Conservation (phyloP, 2,888 invertebrate genomes). For the Pogonocherus hispidulus region DNA sequence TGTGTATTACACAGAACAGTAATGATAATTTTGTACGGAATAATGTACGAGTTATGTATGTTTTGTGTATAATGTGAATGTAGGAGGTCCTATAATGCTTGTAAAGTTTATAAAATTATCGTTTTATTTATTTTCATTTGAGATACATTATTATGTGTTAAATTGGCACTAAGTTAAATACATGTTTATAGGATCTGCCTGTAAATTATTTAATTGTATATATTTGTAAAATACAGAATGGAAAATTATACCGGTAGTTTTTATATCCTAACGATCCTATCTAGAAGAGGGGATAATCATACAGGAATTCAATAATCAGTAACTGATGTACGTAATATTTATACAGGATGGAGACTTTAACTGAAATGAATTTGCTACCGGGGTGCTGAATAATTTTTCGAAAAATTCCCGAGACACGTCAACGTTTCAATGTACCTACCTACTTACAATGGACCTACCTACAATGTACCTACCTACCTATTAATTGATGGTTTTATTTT, state of each 20-base stretch:
- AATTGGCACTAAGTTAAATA: conserved; percentile 17
- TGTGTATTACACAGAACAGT: conserved; percentile 31
- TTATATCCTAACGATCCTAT: background rate
- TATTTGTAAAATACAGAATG: conserved; percentile 32
- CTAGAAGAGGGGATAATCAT: too few relatives aligned
- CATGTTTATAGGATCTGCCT: conserved; percentile 26
- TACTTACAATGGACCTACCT: too few relatives aligned
- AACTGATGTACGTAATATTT: too few relatives aligned
- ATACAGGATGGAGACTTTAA: too few relatives aligned
- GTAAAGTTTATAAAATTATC: background rate
- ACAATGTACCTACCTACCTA: too few relatives aligned
- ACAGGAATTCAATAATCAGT: too few relatives aligned
- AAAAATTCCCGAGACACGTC: too few relatives aligned
- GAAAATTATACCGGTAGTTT: background rate
- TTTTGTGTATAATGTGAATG: conserved; percentile 14
- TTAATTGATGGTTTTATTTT: too few relatives aligned
- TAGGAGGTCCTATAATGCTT: conserved; percentile 17
- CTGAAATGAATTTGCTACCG: too few relatives aligned
- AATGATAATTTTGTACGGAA: conserved; percentile 32
- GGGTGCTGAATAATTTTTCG: too few relatives aligned
- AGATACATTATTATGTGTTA: background rate
- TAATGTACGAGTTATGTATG: conserved; percentile 25
- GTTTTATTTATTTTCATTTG: background rate
- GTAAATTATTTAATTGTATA: conserved; percentile 33
- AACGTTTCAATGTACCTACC: too few relatives aligned